Conservation (phyloP, 1,140 invertebrate genomes). For the Dryas iulia region DNA sequence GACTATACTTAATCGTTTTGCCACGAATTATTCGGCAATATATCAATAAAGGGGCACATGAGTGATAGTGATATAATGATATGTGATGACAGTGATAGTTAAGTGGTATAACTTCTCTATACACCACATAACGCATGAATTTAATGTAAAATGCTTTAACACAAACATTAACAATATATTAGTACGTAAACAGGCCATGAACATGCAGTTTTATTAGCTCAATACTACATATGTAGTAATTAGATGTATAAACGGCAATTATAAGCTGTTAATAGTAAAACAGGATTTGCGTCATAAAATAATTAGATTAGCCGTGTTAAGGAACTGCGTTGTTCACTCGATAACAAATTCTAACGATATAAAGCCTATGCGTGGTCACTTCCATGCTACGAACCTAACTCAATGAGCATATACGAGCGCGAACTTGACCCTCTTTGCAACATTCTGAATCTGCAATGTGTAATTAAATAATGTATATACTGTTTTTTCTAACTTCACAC, state of each 20-base stretch:
- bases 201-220: background rate
- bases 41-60: too few species aligned
- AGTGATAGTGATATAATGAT: too few species aligned
- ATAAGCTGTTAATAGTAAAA: background rate
- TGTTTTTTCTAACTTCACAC: too few species aligned
- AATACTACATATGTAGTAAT: background rate
- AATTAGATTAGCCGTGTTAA: conserved; percentile 18
- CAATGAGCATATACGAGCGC: conserved; percentile 63
- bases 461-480: background rate
- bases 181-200: background rate
- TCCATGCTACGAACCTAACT: conserved; percentile 72
- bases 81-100: too few species aligned
- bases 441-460: conserved; percentile 54
- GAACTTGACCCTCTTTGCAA: conserved; percentile 45
- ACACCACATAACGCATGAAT: too few species aligned
- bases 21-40: too few species aligned
- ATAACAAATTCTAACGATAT: background rate
- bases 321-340: conserved; percentile 1
- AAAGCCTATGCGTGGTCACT: conserved; percentile 33
- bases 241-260: background rate
- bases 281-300: conserved; percentile 15
- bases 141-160: too few species aligned
- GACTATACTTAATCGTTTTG: too few species aligned
- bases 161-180: background rate
- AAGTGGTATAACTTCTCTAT: too few species aligned